Percentiles rank a stretch among this genome's conserved stretches.
phyloP scores from a whole-genome alignment of 2,888 invertebrate genomes.

The Eilema griseolum region DNA sequence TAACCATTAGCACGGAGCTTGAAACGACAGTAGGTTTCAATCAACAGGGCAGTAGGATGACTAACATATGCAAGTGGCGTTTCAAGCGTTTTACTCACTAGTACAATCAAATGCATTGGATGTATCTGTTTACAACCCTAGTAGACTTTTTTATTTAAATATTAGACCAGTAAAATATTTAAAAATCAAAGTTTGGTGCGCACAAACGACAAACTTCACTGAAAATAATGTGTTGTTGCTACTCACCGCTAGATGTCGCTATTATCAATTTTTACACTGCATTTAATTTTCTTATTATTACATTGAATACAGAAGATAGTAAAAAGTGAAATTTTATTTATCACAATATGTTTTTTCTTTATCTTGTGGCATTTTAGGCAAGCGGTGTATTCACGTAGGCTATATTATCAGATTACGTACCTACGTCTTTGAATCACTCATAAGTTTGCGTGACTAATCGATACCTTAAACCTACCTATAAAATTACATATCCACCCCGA shows the following conservation, averaged over 20 bases:
- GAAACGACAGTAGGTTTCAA: no score
- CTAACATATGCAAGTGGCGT: no score
- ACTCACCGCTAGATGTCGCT: slow-evolving; percentile 43
- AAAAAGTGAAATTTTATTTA: background rate
- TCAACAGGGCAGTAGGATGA: no score
- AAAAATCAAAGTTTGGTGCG: no score
- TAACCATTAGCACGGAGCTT: no score
- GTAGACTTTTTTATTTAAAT: background rate
- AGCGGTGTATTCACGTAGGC: background rate
- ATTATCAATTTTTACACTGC: background rate
- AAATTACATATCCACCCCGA: no score
- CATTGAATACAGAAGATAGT: background rate
- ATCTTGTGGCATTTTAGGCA: background rate
- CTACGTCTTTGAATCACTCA: background rate
- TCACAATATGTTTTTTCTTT: background rate
- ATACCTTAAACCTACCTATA: no score
- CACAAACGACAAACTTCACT: no score
- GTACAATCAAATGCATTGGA: no score
- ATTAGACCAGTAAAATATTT: no score
- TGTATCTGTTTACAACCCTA: background rate
- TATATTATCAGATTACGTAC: background rate
- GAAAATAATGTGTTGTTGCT: slow-evolving; percentile 20
- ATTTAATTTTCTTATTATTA: background rate
- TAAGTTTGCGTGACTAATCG: background rate
- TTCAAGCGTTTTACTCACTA: no score